Evolutionary conservation across 2,888 invertebrate species (phyloP), one percentile per base, ranked within the genome.

Genomic region (Chironomus riparius): DNA sequence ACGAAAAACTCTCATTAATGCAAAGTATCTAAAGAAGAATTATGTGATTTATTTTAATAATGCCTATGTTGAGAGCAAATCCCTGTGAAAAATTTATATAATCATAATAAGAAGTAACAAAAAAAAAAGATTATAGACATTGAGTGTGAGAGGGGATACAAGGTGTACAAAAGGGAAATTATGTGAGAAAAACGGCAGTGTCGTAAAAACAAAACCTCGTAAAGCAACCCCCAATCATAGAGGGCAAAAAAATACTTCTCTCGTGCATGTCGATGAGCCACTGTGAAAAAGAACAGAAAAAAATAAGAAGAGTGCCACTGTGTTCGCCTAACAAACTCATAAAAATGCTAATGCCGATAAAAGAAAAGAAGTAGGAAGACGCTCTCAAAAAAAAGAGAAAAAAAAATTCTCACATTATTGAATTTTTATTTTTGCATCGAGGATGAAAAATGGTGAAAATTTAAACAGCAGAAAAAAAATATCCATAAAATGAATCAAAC

Each of bases 1-100:
- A 56, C n/a, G 18, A 56, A 15, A 56, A 65, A 22, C 10, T 21
- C 38, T 68, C 68, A 68, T 68, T 68, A 65, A 68, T 68, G 68
- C 15, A 28, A 68, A 68, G 68, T 68, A 38, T 65, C 65, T 22
- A 65, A 18, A 65, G 21, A 18, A 65, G 65, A 65, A 65, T 65
- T 65, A 65, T 24, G 65, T 65, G 65, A 65, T 65, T 65, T 65
- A 65, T 65, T 65, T 65, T 65, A 65, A 56, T 56, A 56, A 62
- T 21, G 21, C 65, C 21, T 24, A 21, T 21, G 21, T 21, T 21
- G 65, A 65, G 12, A 65, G 24, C 5, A 65, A 24, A 24, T 24
- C 65, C 65, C 65, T 56, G 18, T 15, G 18, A 56, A 56, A 56
- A n/a, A 18, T 24, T 65, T 21, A 24, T 13, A 65, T 18, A 65